Evolutionary conservation across 2,797 vertebrate species (phyloP).

Genomic region (Discoglossus pictus): DNA sequence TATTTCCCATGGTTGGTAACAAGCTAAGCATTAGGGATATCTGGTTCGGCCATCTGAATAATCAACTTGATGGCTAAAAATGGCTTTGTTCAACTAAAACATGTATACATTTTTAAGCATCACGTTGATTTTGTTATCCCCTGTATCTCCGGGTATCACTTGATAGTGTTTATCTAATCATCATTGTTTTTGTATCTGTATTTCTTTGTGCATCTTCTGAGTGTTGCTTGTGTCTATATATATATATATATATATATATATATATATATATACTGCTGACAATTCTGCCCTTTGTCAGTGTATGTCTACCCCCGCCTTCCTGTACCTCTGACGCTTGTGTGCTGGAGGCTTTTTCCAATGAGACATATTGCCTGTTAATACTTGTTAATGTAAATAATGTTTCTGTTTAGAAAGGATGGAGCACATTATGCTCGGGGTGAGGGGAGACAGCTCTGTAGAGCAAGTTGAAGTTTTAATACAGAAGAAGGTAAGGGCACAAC

Average conservation of each 20-base stretch:
- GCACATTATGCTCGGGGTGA: constrained; percentile 19
- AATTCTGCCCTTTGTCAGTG: constrained; percentile 31
- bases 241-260: too few species aligned
- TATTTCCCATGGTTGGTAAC: too few species aligned
- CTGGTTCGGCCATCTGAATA: too few species aligned
- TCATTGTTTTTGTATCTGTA: constrained; percentile 2
- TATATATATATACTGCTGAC: constrained; percentile 16
- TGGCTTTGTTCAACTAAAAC: too few species aligned
- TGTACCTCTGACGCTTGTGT: constrained; percentile 21
- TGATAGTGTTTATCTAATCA: neutral
- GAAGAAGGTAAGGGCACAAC: neutral
- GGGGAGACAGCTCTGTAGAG: constrained; percentile 31
- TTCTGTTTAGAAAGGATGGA: constrained; percentile 38
- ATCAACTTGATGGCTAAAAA: too few species aligned
- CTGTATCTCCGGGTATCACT: neutral
- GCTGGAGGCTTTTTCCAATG: constrained; percentile 40
- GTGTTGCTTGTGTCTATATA: constrained; percentile 12
- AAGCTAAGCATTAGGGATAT: too few species aligned
- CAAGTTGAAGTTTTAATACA: constrained; percentile 6
- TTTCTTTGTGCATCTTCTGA: constrained; percentile 1
- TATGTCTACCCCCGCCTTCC: constrained; percentile 39
- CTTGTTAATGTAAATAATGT: constrained; percentile 48
- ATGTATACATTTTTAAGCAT: too few species aligned
- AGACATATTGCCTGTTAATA: constrained; percentile 44
- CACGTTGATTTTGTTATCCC: neutral